Base-by-base conservation (phyloP, 2,888 invertebrate species). In the Folsomia candida region DNA sequence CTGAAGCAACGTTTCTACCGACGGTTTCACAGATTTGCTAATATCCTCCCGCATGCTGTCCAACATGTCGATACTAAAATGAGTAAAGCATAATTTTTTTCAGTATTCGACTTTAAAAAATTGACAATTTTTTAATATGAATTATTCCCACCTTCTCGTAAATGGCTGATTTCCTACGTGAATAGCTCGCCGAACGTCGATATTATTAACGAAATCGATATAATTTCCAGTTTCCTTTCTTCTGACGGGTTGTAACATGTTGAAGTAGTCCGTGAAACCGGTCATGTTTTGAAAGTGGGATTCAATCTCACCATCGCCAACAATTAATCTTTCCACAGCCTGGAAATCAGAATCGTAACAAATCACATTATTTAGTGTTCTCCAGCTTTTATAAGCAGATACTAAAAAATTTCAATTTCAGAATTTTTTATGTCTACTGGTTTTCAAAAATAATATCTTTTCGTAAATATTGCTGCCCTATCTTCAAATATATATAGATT, bases 11-110 rank as follows among this genome's bases (percentile, higher is more conserved):
- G 89, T 89, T 0, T 88, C 86, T 67, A 93, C 84, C 87, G 89
- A 89, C 0, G 88, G 87, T 11, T 91, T 90, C 4, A 92, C 89
- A 0, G 91, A 90, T 81, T 91, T 88, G 90, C 93, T 91, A 0
- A 94, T 86, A 82, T 96, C 96, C 47, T 85, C 84, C 75, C 88
- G 87, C 37, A 95, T 83, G 82, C 90, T 86, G 3, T 85, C 81
- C 81, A 93, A 91, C 0, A 94, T 94, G 9, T 20, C n/a, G 14
- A 18, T 18, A 9, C 47, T 47, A 18, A 47, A 47, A 47, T 11
- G 47, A n/a, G n/a, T n/a, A n/a, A n/a, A n/a, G 51, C 74, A n/a
- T n/a, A n/a, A n/a, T n/a, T n/a, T n/a, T n/a, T n/a, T n/a, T n/a
- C n/a, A n/a, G n/a, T n/a, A n/a, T n/a, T n/a, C n/a, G n/a, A n/a